Evolutionary conservation across 2,888 invertebrate genomes (phyloP).

Genomic region (Chrysodeixis includens): DNA sequence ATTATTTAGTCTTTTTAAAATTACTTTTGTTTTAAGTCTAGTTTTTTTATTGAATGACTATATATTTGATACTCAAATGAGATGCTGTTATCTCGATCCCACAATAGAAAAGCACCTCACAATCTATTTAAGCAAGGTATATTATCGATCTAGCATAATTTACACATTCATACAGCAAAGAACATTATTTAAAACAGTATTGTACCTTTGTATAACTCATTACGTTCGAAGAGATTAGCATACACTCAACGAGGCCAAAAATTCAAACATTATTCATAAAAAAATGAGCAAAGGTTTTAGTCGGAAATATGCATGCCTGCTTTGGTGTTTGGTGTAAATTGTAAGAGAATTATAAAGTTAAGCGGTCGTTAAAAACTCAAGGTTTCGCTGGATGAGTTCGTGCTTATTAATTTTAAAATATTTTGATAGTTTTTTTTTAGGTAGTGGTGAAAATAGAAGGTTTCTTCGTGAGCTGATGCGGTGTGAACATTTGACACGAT

Average conservation of each 20-base stretch:
- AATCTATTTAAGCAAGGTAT: too few species aligned
- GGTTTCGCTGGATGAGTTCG: neutral
- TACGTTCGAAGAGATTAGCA: conserved; percentile 59
- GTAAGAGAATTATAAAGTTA: neutral
- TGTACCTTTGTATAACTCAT: conserved; percentile 59
- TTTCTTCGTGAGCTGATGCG: neutral
- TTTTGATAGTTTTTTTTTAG: neutral
- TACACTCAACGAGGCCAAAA: conserved; percentile 55
- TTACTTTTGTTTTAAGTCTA: neutral
- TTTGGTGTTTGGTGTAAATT: conserved; percentile 38
- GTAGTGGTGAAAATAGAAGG: neutral
- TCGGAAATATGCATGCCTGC: conserved; percentile 55
- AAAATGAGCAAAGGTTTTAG: conserved; percentile 59
- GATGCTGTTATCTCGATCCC: too few species aligned
- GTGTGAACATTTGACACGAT: too few species aligned
- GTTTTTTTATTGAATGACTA: too few species aligned
- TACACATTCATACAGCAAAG: conserved; percentile 13
- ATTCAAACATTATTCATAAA: conserved; percentile 68
- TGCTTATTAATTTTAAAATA: neutral
- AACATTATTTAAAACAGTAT: conserved; percentile 20
- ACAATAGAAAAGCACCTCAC: too few species aligned
- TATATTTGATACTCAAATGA: too few species aligned
- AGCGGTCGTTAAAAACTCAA: neutral
- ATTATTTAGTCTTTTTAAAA: neutral
- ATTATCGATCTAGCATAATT: too few species aligned